Base-by-base conservation (phyloP, 1,140 invertebrate species). In the Musca domestica region DNA sequence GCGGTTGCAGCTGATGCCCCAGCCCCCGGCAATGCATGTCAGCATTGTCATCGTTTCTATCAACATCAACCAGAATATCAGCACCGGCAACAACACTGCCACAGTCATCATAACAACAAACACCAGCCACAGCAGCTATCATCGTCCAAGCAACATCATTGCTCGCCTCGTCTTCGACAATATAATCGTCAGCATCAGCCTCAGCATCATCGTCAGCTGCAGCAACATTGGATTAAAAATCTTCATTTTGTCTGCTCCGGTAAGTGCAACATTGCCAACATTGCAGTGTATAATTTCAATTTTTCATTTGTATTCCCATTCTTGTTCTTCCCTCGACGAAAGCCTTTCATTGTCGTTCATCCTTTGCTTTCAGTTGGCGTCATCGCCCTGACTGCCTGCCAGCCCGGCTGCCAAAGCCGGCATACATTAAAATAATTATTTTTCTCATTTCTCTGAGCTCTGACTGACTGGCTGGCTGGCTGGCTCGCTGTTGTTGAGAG, bases 401-500 rank as follows among this genome's bases (percentile, higher is more conserved):
- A n/a, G n/a, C n/a, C n/a, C n/a, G n/a, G n/a, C n/a, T 34, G 54
- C 48, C 17, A 19, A 51, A 5, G 17, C 48, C 48, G 17, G 48
- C n/a, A 19, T 30, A 30, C 56, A 61, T 61, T 61, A 61, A 61
- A 61, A 61, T 61, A 61, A 61, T 61, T 61, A 61, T 61, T 61
- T 61, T 61, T 61, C 34, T 41, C 34, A 41, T 41, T 41, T 41
- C 34, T 41, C 34, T 41, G 34, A 2, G 34, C 34, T 41, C 9
- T 30, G 27, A 9, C 3, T 3, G 27, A 9, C 27, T 30, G 3
- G 27, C 27, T 30, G 27, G 27, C 27, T 30, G 27, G 27, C 27
- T 30, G 27, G 27, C 34, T 41, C 6, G 6, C 34, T 41, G 34
- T 41, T 41, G 34, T 41, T 30, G 34, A 10, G 34, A 41, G 34